Evolutionary conservation across 2,797 vertebrate species (phyloP).

Genomic region (Eremophila alpestris): DNA sequence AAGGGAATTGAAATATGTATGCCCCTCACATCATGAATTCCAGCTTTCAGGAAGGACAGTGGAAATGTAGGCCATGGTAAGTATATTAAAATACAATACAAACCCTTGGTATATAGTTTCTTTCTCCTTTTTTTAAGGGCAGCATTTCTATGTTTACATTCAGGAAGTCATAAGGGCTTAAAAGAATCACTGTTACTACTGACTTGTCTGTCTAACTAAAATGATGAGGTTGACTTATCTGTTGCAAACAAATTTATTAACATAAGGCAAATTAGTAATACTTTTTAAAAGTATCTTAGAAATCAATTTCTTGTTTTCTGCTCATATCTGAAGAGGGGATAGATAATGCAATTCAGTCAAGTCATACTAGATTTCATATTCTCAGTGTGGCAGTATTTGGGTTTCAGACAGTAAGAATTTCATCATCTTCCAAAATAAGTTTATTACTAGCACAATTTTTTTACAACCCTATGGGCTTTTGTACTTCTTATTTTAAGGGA

Average conservation of each 20-base stretch:
- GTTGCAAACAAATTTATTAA: neutral
- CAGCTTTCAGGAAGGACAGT: neutral
- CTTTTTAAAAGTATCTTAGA: neutral
- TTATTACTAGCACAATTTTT: neutral
- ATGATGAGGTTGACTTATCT: neutral
- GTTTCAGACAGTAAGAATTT: constrained; percentile 39
- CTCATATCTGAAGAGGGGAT: neutral
- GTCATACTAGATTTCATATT: neutral
- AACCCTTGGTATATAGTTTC: neutral
- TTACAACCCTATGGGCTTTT: neutral
- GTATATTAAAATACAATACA: neutral
- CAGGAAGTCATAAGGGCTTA: neutral
- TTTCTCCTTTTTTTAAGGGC: neutral
- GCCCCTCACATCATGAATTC: neutral
- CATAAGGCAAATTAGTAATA: neutral
- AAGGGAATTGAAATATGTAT: neutral
- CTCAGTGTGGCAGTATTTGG: neutral
- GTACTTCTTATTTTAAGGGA: constrained; percentile 2
- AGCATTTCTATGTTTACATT: neutral
- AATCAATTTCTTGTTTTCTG: neutral
- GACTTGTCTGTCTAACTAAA: neutral
- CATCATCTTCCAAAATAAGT: neutral
- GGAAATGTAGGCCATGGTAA: neutral
- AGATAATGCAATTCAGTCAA: neutral
- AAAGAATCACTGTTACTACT: neutral